Evolutionary conservation across 2,888 invertebrate species (phyloP).

Genomic region (Leptinotarsa juncta): DNA sequence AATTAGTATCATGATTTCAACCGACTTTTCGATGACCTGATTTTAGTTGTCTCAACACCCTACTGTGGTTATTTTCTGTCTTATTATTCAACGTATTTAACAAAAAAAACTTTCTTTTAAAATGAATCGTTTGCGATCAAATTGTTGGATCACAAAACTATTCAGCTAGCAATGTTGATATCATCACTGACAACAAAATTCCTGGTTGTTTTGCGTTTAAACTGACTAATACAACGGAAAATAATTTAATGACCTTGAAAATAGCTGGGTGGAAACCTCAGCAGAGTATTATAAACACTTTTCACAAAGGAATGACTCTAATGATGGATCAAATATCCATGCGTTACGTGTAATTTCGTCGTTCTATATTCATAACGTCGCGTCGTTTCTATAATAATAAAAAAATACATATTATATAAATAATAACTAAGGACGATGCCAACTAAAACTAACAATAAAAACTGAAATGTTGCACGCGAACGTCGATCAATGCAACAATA

Average conservation of each 20-base stretch:
- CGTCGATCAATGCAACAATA: conserved; percentile 50
- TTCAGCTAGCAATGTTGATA: no score
- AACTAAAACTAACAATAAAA: conserved; percentile 51
- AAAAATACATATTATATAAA: conserved; percentile 43
- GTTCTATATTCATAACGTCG: conserved; percentile 39
- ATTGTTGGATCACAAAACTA: no score
- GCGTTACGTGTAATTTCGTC: conserved; percentile 37
- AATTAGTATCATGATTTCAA: no score
- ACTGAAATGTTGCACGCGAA: conserved; percentile 58
- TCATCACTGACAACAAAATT: neutral
- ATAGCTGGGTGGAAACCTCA: neutral
- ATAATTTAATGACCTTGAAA: conserved; percentile 7
- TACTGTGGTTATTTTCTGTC: no score
- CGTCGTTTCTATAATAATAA: conserved; percentile 37
- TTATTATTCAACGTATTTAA: no score
- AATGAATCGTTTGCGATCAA: no score
- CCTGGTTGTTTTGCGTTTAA: neutral
- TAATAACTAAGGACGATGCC: conserved; percentile 42
- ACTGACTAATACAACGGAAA: conserved; percentile 2
- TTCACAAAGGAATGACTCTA: conserved; percentile 18
- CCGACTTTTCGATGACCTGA: no score
- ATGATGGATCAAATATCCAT: conserved; percentile 21
- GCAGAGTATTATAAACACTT: conserved; percentile 11
- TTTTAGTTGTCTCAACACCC: no score
- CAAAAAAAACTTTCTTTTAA: no score